Evolutionary conservation across 2,113 vertebrate genomes (phyloP).

Genomic region (Aspidoscelis tigris): DNA sequence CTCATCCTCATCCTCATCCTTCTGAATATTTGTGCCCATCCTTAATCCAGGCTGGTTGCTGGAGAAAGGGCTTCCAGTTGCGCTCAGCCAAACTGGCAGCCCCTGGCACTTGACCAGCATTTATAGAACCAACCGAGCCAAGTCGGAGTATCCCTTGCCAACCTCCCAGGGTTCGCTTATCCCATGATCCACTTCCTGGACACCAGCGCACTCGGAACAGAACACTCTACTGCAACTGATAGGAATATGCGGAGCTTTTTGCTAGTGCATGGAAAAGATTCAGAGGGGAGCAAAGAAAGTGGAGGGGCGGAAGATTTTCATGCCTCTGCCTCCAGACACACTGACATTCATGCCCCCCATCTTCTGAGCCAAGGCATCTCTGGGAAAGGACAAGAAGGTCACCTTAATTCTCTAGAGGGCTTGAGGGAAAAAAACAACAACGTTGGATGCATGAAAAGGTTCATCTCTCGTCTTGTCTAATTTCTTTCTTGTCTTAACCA

Average conservation of each 20-base stretch:
- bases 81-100: too few species aligned
- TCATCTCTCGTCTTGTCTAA: neutral
- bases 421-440: constrained; percentile 25
- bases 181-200: neutral
- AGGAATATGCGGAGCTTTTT: constrained; percentile 9
- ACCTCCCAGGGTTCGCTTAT: neutral
- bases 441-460: neutral
- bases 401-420: constrained; percentile 1
- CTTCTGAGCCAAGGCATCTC: neutral
- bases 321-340: neutral
- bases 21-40: too few species aligned
- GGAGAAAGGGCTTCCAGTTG: too few species aligned
- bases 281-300: neutral
- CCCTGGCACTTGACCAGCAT: too few species aligned
- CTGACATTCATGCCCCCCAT: neutral
- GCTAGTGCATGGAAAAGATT: neutral
- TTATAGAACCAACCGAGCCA: neutral
- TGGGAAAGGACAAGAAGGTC: constrained; percentile 32
- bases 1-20: too few species aligned
- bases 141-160: neutral
- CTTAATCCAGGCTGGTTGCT: too few species aligned
- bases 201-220: too few species aligned
- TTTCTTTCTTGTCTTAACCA: constrained; percentile 38
- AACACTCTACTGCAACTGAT: neutral
- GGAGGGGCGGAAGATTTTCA: neutral